Evolutionary conservation across 1,140 invertebrate species (phyloP).

Genomic region (Nymphalis io): DNA sequence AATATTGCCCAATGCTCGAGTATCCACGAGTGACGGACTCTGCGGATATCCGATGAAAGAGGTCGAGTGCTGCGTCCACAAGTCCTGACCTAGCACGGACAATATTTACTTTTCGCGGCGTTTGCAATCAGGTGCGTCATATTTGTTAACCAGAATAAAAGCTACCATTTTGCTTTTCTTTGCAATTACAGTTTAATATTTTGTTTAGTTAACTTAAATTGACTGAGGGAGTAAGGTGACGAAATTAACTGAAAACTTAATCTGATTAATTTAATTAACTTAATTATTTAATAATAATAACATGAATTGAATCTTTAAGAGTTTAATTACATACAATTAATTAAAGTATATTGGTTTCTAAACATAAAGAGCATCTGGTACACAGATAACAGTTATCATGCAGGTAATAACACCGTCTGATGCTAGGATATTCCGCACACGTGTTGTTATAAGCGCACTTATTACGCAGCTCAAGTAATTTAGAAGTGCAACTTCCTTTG

Average conservation of each 20-base stretch:
- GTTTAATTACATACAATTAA: slow-evolving; percentile 17
- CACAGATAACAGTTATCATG: slow-evolving; percentile 40
- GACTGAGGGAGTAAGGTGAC: too few relatives aligned
- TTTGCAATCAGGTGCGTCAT: slow-evolving; percentile 23
- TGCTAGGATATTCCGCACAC: slow-evolving; percentile 33
- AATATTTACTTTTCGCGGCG: slow-evolving; percentile 24
- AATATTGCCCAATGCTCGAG: slow-evolving; percentile 38
- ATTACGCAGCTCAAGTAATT: slow-evolving; percentile 37
- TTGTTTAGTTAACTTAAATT: not conserved
- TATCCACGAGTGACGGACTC: slow-evolving; percentile 35
- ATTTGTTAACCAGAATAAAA: slow-evolving; percentile 11
- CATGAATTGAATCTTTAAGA: not conserved
- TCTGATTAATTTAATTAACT: too few relatives aligned
- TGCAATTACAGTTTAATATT: not conserved
- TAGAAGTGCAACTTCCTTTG: slow-evolving; percentile 37
- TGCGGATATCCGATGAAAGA: slow-evolving; percentile 48
- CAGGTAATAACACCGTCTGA: slow-evolving; percentile 38
- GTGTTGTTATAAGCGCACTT: slow-evolving; percentile 30
- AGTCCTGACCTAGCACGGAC: slow-evolving; percentile 21
- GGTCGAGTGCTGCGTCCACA: slow-evolving; percentile 57
- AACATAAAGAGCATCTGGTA: slow-evolving; percentile 31
- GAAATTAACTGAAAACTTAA: too few relatives aligned
- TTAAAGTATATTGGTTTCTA: slow-evolving; percentile 22
- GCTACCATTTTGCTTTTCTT: not conserved
- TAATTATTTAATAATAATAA: slow-evolving; percentile 11